phyloP scores from a whole-genome alignment of 2,797 vertebrate genomes.

The Holocentrus rufus region DNA sequence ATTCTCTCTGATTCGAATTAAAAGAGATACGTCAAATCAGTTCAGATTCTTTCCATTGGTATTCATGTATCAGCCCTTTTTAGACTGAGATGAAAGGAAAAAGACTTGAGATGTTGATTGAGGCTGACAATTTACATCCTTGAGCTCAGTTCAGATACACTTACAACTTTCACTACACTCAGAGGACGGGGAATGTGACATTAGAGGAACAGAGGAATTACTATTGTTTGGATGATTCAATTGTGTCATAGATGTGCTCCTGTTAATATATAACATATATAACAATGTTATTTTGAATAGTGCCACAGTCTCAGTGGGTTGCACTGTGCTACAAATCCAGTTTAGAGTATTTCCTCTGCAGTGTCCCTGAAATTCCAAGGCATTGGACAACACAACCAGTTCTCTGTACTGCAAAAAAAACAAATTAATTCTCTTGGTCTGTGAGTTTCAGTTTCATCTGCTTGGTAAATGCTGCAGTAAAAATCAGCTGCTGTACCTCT shows the following conservation, averaged over 20 bases:
- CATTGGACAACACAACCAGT: slow-evolving; percentile 24
- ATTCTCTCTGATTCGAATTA: slow-evolving; percentile 24
- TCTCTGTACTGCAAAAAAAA: slow-evolving; percentile 19
- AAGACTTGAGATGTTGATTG: slow-evolving; percentile 27
- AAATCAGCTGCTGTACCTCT: slow-evolving; percentile 45
- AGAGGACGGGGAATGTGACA: background rate
- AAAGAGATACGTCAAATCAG: slow-evolving; percentile 8
- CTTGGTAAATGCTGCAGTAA: slow-evolving; percentile 46
- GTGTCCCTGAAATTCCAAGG: slow-evolving; percentile 35
- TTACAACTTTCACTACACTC: slow-evolving; percentile 12
- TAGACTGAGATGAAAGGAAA: slow-evolving; percentile 48
- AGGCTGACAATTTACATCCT: slow-evolving; percentile 17
- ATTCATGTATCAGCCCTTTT: slow-evolving; percentile 25
- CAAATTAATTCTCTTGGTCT: slow-evolving; percentile 40
- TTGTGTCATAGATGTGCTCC: background rate
- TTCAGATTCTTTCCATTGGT: slow-evolving; percentile 10
- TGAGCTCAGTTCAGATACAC: slow-evolving; percentile 30
- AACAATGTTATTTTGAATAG: slow-evolving; percentile 13
- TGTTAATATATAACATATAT: slow-evolving; percentile 20
- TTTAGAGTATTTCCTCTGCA: slow-evolving; percentile 19
- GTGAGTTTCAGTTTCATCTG: slow-evolving; percentile 46
- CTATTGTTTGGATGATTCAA: background rate
- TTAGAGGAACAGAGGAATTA: background rate
- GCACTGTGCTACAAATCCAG: background rate
- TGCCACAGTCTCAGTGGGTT: background rate